Percentiles rank a stretch among this genome's conserved stretches.
These are phyloP conservation scores for Ctenopoma multispine DNA, from an alignment of 2,797 vertebrate species.

Conservation along the genomic window DNA sequence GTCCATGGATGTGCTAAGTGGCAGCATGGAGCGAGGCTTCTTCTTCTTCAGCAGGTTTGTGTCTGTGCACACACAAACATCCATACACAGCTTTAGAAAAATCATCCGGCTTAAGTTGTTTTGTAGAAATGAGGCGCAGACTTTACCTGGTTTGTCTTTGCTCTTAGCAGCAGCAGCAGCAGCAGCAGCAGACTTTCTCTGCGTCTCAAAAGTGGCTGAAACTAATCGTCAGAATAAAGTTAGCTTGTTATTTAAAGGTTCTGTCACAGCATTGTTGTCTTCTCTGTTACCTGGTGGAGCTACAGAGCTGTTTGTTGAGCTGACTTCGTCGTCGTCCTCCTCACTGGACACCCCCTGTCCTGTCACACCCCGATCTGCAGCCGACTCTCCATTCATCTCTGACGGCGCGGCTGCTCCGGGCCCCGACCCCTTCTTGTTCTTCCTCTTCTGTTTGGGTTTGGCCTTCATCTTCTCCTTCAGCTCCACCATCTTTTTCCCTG, in stretches of 20 bases:
- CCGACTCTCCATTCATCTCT: constrained; percentile 73
- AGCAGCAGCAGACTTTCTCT: constrained; percentile 48
- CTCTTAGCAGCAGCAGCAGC: constrained; percentile 65
- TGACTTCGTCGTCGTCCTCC: constrained; percentile 81
- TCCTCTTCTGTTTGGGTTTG: constrained; percentile 90
- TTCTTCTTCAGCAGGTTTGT: constrained; percentile 87
- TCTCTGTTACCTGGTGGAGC: constrained; percentile 74
- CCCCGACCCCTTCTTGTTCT: constrained; percentile 79
- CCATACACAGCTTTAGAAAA: neutral
- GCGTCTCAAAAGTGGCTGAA: constrained; percentile 62
- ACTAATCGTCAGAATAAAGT: constrained; percentile 20
- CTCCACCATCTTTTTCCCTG: constrained; percentile 91
- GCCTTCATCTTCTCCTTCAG: constrained; percentile 90
- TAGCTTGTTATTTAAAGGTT: neutral
- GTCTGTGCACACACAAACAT: neutral
- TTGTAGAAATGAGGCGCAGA: rapidly evolving
- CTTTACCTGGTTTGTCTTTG: constrained; percentile 88
- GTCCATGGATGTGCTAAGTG: constrained; percentile 93
- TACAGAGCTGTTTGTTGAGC: constrained; percentile 30
- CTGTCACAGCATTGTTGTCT: rapidly evolving
- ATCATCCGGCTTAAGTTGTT: neutral
- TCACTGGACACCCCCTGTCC: constrained; percentile 84
- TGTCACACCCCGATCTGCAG: neutral
- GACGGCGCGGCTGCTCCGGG: constrained; percentile 31
- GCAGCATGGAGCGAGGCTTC: constrained; percentile 93